Base-by-base conservation (phyloP, 1,140 invertebrate species). In the Antheraea pernyi region DNA sequence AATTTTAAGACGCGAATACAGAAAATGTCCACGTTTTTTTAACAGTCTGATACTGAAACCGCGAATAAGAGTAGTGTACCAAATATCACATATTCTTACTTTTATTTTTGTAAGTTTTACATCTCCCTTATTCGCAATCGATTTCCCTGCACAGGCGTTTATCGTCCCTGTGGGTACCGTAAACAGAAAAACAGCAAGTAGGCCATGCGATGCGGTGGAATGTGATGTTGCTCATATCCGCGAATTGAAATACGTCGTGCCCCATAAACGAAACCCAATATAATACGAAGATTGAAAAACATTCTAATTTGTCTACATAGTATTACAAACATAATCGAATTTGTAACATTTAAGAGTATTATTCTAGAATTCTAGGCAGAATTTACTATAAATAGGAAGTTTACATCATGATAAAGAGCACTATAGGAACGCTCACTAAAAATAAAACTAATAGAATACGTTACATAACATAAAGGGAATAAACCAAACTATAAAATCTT, bases 31-130 rank as follows among this genome's bases (percentile, higher is more conserved):
- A 30, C 1, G 4, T 30, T 2, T 30, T 30, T 30, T 30, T 30
- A 30, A 30, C 1, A 1, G 4, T 30, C 4, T 30, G 22, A 30
- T 30, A 30, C 22, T 30, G 22, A 30, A 1, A 30, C 4, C 22
- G 22, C 22, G 22, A 30, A 30, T 30, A 30, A 30, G 22, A 30
- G 1, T 30, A 30, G 22, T 30, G 1, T 30, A 4, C 22, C 48
- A 62, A 39, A 66, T 69, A 68, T 30, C 7, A 73, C 16, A 30
- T 61, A 59, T 59, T 65, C 37, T 62, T 46, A 9, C 42, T 63
- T 74, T 71, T 67, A 39, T 63, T 74, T 71, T 64, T 36, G 66
- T 68, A 71, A 68, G 18, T 71, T 74, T 74, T 74, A 69, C 65
- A 53, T 53, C 30, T 70, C 37, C 62, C 30, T 22, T 60, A 66